phyloP scores from a whole-genome alignment of 2,113 vertebrate species.

The Pelobates fuscus region DNA sequence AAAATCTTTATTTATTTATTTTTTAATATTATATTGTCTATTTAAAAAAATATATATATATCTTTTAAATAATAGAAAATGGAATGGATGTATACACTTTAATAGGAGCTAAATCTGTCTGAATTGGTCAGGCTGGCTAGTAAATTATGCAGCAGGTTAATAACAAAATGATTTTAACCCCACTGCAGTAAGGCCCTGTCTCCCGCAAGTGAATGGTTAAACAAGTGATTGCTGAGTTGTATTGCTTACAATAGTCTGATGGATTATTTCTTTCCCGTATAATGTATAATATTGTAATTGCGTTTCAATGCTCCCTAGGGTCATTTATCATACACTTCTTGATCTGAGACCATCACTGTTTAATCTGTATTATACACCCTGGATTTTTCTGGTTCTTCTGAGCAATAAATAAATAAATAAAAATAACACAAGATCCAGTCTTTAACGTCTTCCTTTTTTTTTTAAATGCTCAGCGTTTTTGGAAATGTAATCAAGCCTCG shows the following conservation, averaged over 20 bases:
- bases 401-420: constrained; percentile 27
- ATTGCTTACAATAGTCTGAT: constrained; percentile 46
- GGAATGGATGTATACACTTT: too few species aligned
- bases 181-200: background rate
- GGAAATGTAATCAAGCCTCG: constrained; percentile 48
- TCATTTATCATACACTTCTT: constrained; percentile 50
- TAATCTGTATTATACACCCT: constrained; percentile 46
- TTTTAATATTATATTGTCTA: too few species aligned
- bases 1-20: too few species aligned
- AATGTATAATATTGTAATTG: constrained; percentile 52
- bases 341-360: constrained; percentile 49
- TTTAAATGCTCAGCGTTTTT: constrained; percentile 50
- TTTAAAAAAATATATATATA: too few species aligned
- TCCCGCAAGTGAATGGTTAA: constrained; percentile 29
- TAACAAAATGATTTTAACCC: too few species aligned
- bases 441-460: constrained; percentile 22
- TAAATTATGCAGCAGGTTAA: too few species aligned
- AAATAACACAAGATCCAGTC: constrained; percentile 45
- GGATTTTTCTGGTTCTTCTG: constrained; percentile 40
- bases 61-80: too few species aligned
- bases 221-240: constrained; percentile 44
- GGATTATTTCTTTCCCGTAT: constrained; percentile 49
- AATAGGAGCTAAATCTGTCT: too few species aligned
- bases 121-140: too few species aligned
- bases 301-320: constrained; percentile 43